These are phyloP conservation scores for Poeciliopsis occidentalis DNA, from an alignment of 2,113 vertebrate species.

Conservation along the genomic window DNA sequence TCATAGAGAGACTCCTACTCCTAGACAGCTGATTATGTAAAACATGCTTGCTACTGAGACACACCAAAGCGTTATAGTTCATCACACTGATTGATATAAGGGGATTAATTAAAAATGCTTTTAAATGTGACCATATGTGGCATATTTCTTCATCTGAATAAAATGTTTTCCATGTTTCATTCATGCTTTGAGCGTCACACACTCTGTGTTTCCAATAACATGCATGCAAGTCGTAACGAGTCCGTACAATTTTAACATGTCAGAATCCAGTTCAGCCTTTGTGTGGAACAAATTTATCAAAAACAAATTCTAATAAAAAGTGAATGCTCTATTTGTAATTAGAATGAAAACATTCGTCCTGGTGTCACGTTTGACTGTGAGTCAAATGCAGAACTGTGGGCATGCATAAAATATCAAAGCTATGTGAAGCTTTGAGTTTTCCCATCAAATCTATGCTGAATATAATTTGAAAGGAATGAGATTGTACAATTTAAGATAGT, in stretches of 20 bases:
- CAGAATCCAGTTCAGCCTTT: constrained; percentile 14
- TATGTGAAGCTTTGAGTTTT: constrained; percentile 1
- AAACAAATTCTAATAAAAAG: constrained; percentile 38
- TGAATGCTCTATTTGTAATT: constrained; percentile 44
- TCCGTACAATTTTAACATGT: constrained; percentile 6
- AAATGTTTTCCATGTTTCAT: constrained; percentile 42
- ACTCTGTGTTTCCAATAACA: constrained; percentile 47
- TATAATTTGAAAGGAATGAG: neutral
- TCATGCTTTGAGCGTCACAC: constrained; percentile 27
- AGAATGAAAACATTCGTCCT: constrained; percentile 45
- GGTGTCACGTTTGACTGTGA: constrained; percentile 46
- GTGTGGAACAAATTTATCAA: constrained; percentile 12
- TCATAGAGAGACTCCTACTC: constrained; percentile 40
- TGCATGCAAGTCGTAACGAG: constrained; percentile 36
- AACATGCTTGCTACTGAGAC: constrained; percentile 49
- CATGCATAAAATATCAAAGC: constrained; percentile 13
- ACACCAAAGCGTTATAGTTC: constrained; percentile 63
- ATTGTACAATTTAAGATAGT: neutral
- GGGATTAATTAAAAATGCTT: constrained; percentile 55
- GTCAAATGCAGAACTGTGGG: constrained; percentile 5
- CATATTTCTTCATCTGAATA: neutral
- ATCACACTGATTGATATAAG: constrained; percentile 64
- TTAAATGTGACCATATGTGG: constrained; percentile 19
- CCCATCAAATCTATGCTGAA: constrained; percentile 3
- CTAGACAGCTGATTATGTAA: constrained; percentile 64